Percentiles rank a stretch among this genome's conserved stretches.
These are phyloP conservation scores for Cheiracanthium punctorium DNA, from an alignment of 2,888 invertebrate genomes.

Conservation along the genomic window DNA sequence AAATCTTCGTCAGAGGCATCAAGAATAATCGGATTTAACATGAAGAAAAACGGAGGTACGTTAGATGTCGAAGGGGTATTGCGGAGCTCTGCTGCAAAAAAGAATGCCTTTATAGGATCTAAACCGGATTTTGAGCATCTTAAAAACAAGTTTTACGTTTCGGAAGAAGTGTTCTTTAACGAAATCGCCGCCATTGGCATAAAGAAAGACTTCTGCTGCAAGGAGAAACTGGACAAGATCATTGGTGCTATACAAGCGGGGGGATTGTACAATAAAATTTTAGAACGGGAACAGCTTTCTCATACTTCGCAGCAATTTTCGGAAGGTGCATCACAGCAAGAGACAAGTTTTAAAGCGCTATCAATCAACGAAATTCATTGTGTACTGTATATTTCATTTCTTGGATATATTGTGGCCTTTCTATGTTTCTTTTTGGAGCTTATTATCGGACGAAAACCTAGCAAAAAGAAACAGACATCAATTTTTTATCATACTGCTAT, in stretches of 20 bases:
- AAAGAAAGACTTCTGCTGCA: slow-evolving; percentile 17
- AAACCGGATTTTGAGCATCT: background rate
- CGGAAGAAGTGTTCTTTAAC: slow-evolving; percentile 18
- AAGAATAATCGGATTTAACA: background rate
- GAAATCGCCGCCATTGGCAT: slow-evolving; percentile 15
- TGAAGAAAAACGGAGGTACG: slow-evolving; percentile 9
- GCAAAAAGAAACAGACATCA: no score
- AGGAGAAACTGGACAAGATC: background rate
- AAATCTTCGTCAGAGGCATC: background rate
- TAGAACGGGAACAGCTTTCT: background rate
- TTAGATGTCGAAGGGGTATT: background rate
- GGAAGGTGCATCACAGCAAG: background rate
- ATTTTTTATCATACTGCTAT: no score
- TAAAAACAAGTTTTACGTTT: slow-evolving; percentile 8
- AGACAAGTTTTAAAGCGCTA: background rate
- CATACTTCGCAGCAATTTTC: background rate
- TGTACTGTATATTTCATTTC: background rate
- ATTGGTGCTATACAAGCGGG: slow-evolving; percentile 11
- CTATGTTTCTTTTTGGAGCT: background rate
- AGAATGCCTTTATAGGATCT: background rate
- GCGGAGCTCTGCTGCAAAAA: background rate
- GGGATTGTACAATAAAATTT: slow-evolving; percentile 29
- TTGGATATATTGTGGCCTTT: background rate
- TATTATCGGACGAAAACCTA: background rate
- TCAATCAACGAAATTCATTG: background rate